These are phyloP conservation scores for Rattus norvegicus DNA, from an alignment of 2,113 vertebrate species.

Conservation along the genomic window GRCr8 NC_086025.1:27280001-27280500, in stretches of 20 bases:
- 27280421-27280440: neutral
- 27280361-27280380: neutral
- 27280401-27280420: neutral
- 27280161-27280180: conserved; percentile 17
- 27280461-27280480: neutral
- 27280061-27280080: neutral
- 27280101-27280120: conserved; percentile 33
- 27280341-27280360: neutral
- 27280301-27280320: conserved; percentile 17
- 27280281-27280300: neutral
- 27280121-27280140: neutral
- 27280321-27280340: neutral
- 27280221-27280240: conserved; percentile 33
- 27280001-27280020: neutral
- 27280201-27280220: conserved; percentile 8
- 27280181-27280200: neutral
- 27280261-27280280: neutral
- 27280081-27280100: neutral
- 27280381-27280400: neutral
- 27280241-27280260: neutral
- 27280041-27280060: neutral
- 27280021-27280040: neutral
- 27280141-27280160: conserved; percentile 6
- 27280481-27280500: conserved; percentile 15
- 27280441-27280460: conserved; percentile 18